phyloP scores from a whole-genome alignment of 1,140 invertebrate species.

The Palaemon carinicauda region DNA sequence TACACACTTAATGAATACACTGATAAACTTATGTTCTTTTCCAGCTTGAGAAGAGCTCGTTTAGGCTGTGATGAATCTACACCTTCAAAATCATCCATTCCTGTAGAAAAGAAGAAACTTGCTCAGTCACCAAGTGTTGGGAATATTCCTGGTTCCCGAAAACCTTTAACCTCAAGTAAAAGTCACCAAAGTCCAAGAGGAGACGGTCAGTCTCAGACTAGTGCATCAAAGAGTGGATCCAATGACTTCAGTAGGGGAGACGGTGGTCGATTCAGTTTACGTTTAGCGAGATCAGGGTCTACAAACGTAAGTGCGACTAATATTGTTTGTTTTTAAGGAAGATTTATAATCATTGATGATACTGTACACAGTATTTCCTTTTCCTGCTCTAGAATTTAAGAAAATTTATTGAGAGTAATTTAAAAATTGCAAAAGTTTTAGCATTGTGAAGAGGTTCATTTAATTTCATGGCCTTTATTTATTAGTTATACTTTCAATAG shows the following conservation, averaged over 20 bases:
- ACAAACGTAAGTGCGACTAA: slow-evolving; percentile 29
- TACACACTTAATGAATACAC: too few relatives aligned
- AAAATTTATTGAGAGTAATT: too few relatives aligned
- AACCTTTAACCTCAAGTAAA: slow-evolving; percentile 54
- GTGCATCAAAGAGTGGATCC: slow-evolving; percentile 44
- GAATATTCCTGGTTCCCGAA: slow-evolving; percentile 10
- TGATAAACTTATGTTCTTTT: not conserved
- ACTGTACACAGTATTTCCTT: too few relatives aligned
- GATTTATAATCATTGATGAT: too few relatives aligned
- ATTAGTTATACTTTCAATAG: too few relatives aligned
- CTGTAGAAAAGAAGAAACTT: slow-evolving; percentile 59
- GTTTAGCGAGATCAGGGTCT: slow-evolving; percentile 64
- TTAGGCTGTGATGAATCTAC: slow-evolving; percentile 58
- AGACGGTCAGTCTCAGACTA: not conserved
- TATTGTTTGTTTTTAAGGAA: not conserved
- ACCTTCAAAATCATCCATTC: slow-evolving; percentile 57
- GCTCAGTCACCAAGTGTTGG: slow-evolving; percentile 40
- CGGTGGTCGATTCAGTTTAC: slow-evolving; percentile 74
- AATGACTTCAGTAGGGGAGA: slow-evolving; percentile 70
- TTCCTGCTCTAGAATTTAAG: too few relatives aligned
- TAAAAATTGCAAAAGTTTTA: too few relatives aligned
- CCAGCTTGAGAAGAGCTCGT: slow-evolving; percentile 60
- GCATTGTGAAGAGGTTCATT: too few relatives aligned
- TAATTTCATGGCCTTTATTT: too few relatives aligned
- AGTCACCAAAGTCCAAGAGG: not conserved